These are phyloP conservation scores for Zosterops japonicus DNA, from an alignment of 2,113 vertebrate genomes.

Conservation along the genomic window DNA sequence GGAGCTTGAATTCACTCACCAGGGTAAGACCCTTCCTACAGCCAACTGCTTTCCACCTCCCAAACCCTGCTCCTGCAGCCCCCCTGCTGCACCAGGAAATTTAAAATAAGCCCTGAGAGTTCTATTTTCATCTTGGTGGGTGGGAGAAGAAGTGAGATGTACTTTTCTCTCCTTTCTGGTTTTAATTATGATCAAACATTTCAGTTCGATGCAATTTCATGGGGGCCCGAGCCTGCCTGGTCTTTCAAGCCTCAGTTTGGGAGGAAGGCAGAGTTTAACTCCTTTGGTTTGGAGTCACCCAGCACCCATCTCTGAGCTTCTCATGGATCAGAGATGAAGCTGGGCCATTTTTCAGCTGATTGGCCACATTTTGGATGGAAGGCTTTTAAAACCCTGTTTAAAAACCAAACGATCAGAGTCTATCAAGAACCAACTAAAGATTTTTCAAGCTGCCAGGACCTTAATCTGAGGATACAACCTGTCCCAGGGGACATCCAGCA, in stretches of 20 bases:
- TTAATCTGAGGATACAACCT: not conserved
- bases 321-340: not conserved
- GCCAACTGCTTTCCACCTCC: not conserved
- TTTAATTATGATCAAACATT: slow-evolving; percentile 54
- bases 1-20: not conserved
- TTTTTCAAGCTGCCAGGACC: not conserved
- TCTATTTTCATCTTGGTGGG: slow-evolving; percentile 58
- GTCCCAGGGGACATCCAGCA: fast-evolving
- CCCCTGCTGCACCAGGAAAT: not conserved
- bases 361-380: not conserved
- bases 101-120: slow-evolving; percentile 5
- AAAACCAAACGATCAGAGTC: not conserved
- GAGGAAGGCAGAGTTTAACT: not conserved
- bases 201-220: not conserved
- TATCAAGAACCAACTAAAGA: not conserved
- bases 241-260: not conserved
- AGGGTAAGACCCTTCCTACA: not conserved
- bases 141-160: not conserved
- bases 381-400: not conserved
- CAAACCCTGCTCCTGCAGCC: not conserved
- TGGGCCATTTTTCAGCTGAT: not conserved
- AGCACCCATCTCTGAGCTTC: not conserved
- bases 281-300: not conserved
- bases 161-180: slow-evolving; percentile 17
- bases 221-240: not conserved